Conservation (phyloP, 1,140 invertebrate species). For the Zophobas atratus region DNA sequence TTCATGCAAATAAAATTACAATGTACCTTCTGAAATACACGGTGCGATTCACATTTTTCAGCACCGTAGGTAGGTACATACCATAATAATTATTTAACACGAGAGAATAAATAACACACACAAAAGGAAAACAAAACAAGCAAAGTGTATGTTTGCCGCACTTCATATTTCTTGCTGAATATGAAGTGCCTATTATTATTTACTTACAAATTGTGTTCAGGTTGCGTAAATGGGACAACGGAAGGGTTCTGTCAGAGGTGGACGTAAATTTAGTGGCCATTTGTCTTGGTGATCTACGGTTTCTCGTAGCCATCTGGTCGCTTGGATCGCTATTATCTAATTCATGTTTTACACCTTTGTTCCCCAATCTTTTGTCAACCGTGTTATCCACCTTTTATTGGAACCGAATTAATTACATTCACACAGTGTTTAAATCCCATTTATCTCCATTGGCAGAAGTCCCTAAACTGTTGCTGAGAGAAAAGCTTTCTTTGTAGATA, state of each 20-base stretch:
- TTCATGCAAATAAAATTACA: no score
- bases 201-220: slow-evolving; percentile 39
- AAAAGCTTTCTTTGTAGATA: no score
- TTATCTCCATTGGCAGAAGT: neutral
- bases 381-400: slow-evolving; percentile 25
- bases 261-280: slow-evolving; percentile 60
- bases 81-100: no score
- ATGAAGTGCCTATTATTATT: slow-evolving; percentile 14
- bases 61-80: no score
- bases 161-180: neutral
- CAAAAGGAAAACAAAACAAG: no score
- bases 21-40: no score
- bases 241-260: slow-evolving; percentile 52
- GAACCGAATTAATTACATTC: neutral
- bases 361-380: slow-evolving; percentile 51
- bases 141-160: no score
- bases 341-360: slow-evolving; percentile 61
- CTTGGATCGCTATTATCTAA: slow-evolving; percentile 58
- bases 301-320: slow-evolving; percentile 52
- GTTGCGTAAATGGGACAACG: slow-evolving; percentile 41
- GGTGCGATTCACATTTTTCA: no score
- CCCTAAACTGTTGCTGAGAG: no score
- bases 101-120: no score
- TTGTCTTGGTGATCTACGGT: slow-evolving; percentile 61
- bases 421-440: slow-evolving; percentile 4